Conservation (phyloP, 2,113 vertebrate genomes). For the Dicrurus megarhynchus region DNA sequence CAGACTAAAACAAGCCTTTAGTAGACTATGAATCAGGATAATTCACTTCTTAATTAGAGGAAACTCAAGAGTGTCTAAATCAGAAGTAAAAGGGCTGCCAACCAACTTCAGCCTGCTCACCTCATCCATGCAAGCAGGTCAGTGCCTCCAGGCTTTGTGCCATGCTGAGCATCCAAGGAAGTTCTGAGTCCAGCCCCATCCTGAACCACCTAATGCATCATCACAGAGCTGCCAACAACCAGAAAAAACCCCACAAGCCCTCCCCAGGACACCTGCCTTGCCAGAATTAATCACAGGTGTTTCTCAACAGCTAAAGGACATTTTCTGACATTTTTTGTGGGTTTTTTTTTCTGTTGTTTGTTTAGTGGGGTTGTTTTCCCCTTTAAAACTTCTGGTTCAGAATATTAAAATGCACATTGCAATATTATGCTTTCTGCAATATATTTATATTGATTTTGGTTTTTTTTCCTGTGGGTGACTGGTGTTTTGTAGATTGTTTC, state of each 20-base stretch:
- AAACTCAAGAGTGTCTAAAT: not conserved
- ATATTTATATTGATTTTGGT: not conserved
- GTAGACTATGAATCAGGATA: not conserved
- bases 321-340: not conserved
- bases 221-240: not conserved
- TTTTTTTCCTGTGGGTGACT: not conserved
- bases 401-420: not conserved
- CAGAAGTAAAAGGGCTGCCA: not conserved
- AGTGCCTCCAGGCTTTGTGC: accelerated
- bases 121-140: accelerated
- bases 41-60: not conserved
- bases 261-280: not conserved
- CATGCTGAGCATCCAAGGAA: accelerated
- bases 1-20: not conserved
- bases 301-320: not conserved
- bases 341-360: accelerated
- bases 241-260: not conserved
- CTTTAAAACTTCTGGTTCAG: not conserved
- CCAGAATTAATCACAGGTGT: not conserved
- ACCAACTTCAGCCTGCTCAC: not conserved
- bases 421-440: not conserved
- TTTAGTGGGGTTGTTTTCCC: accelerated
- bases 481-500: not conserved
- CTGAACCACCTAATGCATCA: not conserved
- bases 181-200: accelerated